phyloP scores from a whole-genome alignment of 2,113 vertebrate species.

The Charina bottae region DNA sequence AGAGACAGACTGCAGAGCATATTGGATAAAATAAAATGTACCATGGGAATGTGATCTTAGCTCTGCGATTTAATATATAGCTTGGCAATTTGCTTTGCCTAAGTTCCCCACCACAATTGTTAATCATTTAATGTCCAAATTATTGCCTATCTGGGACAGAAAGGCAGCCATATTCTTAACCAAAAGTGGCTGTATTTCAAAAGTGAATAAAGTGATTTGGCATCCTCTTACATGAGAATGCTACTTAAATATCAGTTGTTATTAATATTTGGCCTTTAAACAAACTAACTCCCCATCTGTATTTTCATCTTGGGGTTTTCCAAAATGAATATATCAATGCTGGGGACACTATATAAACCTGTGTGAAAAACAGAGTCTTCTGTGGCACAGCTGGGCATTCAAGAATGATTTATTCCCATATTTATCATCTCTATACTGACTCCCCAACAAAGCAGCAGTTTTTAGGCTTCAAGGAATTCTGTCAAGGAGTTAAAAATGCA shows the following conservation, averaged over 20 bases:
- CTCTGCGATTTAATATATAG: background rate
- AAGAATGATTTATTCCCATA: slow-evolving; percentile 50
- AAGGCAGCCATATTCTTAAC: slow-evolving; percentile 42
- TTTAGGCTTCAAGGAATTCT: slow-evolving; percentile 47
- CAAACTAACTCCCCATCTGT: slow-evolving; percentile 37
- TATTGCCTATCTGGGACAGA: slow-evolving; percentile 10
- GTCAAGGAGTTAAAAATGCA: slow-evolving; percentile 60
- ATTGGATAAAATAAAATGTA: background rate
- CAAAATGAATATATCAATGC: slow-evolving; percentile 33
- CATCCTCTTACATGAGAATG: slow-evolving; percentile 46
- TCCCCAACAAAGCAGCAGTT: slow-evolving; percentile 50
- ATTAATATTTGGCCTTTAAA: slow-evolving; percentile 51
- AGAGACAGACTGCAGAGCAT: background rate
- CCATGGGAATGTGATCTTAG: rapidly evolving
- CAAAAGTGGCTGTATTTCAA: background rate
- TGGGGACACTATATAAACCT: slow-evolving; percentile 42
- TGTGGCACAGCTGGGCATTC: slow-evolving; percentile 38
- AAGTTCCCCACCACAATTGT: background rate
- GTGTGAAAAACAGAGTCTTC: slow-evolving; percentile 43
- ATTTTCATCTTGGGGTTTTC: slow-evolving; percentile 45
- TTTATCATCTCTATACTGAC: slow-evolving; percentile 56
- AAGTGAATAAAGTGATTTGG: slow-evolving; percentile 58
- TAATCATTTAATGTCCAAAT: slow-evolving; percentile 40
- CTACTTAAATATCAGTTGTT: slow-evolving; percentile 49
- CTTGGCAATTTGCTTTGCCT: background rate